A percentile compares a stretch with the other conserved stretches of the same genome.
Conservation (phyloP, 1,140 invertebrate species). For the Heterodera carotae region DNA sequence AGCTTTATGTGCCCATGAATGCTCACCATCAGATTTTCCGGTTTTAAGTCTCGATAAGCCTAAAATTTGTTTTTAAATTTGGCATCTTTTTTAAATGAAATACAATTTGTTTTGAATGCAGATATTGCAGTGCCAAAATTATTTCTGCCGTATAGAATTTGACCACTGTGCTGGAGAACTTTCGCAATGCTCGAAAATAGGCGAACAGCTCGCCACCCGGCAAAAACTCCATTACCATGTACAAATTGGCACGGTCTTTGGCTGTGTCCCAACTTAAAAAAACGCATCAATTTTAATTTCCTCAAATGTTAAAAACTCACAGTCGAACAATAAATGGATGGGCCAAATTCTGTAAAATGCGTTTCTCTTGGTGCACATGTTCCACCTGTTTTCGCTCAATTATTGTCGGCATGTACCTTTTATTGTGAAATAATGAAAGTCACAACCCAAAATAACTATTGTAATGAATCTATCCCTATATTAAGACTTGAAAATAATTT, state of each 20-base stretch:
- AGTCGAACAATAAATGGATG: constrained; percentile 64
- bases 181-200: constrained; percentile 85
- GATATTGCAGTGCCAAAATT: constrained; percentile 85
- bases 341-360: constrained; percentile 47
- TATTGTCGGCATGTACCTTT: constrained; percentile 51
- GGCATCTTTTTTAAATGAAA: constrained; percentile 19
- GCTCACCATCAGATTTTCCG: constrained; percentile 88
- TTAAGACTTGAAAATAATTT: constrained; percentile 41
- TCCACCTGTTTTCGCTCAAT: constrained; percentile 57
- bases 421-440: no score
- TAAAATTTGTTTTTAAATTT: constrained; percentile 32
- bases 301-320: constrained; percentile 35
- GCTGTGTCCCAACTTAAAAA: constrained; percentile 80
- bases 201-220: constrained; percentile 92
- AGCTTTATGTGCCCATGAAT: constrained; percentile 90
- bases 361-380: constrained; percentile 63
- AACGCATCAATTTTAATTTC: not conserved
- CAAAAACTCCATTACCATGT: constrained; percentile 91
- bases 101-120: constrained; percentile 83
- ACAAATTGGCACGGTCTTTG: constrained; percentile 82
- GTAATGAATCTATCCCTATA: no score
- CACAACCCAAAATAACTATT: no score
- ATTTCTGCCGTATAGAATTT: constrained; percentile 93
- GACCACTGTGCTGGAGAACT: constrained; percentile 82
- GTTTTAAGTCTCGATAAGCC: constrained; percentile 76